Conservation (phyloP, 2,797 vertebrate genomes). For the Malacoctenus gilli region DNA sequence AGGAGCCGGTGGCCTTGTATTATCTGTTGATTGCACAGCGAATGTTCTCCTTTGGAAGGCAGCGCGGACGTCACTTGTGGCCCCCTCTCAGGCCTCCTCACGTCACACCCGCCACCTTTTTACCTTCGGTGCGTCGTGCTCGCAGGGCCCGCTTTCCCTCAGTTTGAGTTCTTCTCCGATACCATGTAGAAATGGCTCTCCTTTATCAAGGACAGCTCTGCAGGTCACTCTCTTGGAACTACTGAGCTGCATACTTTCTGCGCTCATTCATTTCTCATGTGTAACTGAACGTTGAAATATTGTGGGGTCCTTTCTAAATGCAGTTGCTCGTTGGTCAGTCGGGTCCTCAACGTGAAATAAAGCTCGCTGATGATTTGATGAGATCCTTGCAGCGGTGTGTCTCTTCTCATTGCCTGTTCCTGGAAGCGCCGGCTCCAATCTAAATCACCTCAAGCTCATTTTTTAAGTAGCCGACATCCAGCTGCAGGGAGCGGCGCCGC, state of each 20-base stretch:
- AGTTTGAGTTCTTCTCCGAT: slow-evolving; percentile 6
- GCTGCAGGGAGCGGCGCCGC: slow-evolving; percentile 23
- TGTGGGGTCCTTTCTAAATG: too few species aligned
- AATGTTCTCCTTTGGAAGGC: slow-evolving; percentile 8
- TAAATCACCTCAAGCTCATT: slow-evolving; percentile 42
- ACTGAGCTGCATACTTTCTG: too few species aligned
- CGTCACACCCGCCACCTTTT: slow-evolving; percentile 1
- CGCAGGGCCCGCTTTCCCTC: slow-evolving; percentile 4
- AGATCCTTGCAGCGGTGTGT: slow-evolving; percentile 15
- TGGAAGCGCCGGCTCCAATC: slow-evolving; percentile 42
- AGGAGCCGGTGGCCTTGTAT: slow-evolving; percentile 40
- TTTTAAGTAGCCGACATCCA: slow-evolving; percentile 42
- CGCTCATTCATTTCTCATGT: too few species aligned
- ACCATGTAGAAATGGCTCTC: slow-evolving; percentile 19
- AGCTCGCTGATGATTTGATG: slow-evolving; percentile 26
- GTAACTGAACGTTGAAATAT: too few species aligned
- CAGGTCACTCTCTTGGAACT: too few species aligned
- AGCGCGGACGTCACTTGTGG: slow-evolving; percentile 10
- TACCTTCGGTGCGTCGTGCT: slow-evolving; percentile 10
- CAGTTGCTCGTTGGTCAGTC: neutral
- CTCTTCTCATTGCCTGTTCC: slow-evolving; percentile 38
- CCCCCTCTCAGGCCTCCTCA: slow-evolving; percentile 4
- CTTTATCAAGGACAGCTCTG: slow-evolving; percentile 7
- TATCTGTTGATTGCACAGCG: slow-evolving; percentile 42
- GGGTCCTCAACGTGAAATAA: slow-evolving; percentile 4